Evolutionary conservation across 2,113 vertebrate species (phyloP), one percentile per base, ranked within the genome.

Genomic region (Poicephalus gulielmi): DNA sequence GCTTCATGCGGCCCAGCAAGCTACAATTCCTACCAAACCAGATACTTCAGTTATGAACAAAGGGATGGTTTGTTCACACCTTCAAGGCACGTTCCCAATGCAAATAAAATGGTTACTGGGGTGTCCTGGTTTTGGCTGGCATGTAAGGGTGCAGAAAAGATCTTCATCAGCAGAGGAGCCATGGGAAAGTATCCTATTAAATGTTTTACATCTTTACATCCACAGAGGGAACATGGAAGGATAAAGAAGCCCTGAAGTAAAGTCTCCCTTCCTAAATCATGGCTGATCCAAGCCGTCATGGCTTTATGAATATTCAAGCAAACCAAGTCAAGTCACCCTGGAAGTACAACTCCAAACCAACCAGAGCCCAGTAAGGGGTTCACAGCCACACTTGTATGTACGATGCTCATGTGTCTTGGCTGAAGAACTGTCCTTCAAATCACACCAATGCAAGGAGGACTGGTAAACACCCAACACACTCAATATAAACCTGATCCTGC

Each of bases 321-420:
- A 86, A 73, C 31, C 39, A 22, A 81, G 43, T 10, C 30, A 74
- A 43, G 12, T 57, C 41, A 39, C 41, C 25, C 6, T n/a, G 33
- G 19, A 86, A 64, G 39, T 37, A 39, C 57, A 79, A 23, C 24
- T 57, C 9, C 41, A 82, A 30, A 64, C 7, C 79, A 73, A 35
- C 6, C 44, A 85, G 20, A 84, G 78, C 46, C 8, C 0, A 0
- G 11, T 12, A 27, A 64, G n/a, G 13, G 37, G n/a, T 3, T 44
- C 5, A 1, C 53, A 81, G 87, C 33, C 35, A 46, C 35, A 25
- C 7, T 12, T 2, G 1, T 35, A 14, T 10, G 17, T 10, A 27
- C 0, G 1, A n/a, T 0, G 3, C 15, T n/a, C 28, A 2, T 0
- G 6, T 23, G 20, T 11, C 28, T 1, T 10, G 13, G 20, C 57